A percentile compares a stretch with the other conserved stretches of the same genome.
phyloP scores from a whole-genome alignment of 1,140 invertebrate species.

The Centruroides vittatus region DNA sequence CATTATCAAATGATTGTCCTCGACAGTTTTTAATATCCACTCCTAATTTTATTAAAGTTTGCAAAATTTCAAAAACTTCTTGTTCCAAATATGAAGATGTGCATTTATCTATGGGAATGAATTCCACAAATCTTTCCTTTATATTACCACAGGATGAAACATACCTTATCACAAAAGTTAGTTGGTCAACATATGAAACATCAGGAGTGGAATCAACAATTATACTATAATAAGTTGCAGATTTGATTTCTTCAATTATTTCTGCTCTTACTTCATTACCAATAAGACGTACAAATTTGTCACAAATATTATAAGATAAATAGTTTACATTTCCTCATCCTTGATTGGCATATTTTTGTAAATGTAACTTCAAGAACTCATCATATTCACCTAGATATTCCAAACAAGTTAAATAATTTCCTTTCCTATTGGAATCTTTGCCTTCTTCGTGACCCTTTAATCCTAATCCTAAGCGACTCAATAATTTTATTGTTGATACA shows the following conservation, averaged over 20 bases:
- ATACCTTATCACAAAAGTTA: conserved; percentile 23
- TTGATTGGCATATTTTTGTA: conserved; percentile 1
- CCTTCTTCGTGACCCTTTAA: conserved; percentile 2
- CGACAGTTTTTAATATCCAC: conserved; percentile 15
- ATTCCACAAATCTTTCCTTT: conserved; percentile 3
- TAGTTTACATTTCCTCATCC: background rate
- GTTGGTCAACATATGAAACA: conserved; percentile 27
- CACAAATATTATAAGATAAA: conserved; percentile 2
- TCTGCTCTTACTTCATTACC: background rate
- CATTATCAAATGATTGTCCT: conserved; percentile 21
- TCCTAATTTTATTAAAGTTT: conserved; percentile 1
- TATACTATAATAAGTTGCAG: conserved; percentile 26
- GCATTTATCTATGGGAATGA: too few relatives aligned
- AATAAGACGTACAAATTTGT: background rate
- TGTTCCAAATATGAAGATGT: too few relatives aligned
- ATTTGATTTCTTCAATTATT: conserved; percentile 5
- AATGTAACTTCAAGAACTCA: conserved; percentile 1
- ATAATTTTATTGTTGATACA: conserved; percentile 2
- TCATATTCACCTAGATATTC: conserved; percentile 1
- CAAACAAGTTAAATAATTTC: conserved; percentile 6
- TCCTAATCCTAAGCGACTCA: conserved; percentile 1
- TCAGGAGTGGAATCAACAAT: conserved; percentile 29
- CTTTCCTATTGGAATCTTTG: conserved; percentile 4
- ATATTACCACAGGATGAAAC: conserved; percentile 4
- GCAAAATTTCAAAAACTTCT: too few relatives aligned